Evolutionary conservation across 2,888 invertebrate genomes (phyloP).

Genomic region (Anodontia alba): DNA sequence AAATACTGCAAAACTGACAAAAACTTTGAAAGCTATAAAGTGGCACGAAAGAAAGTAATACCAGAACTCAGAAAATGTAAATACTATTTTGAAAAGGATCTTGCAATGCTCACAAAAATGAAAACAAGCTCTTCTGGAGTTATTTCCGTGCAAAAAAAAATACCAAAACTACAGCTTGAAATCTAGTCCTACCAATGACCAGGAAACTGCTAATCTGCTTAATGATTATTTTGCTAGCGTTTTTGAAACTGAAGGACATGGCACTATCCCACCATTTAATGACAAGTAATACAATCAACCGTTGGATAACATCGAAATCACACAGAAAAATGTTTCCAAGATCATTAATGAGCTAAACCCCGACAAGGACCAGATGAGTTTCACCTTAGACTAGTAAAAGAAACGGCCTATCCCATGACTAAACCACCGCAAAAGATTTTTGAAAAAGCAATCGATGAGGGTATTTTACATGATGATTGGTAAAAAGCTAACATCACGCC

Average conservation of each 20-base stretch:
- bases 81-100: constrained; percentile 4
- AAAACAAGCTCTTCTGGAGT: constrained; percentile 22
- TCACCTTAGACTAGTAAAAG: too few species aligned
- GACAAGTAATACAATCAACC: neutral
- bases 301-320: too few species aligned
- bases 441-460: too few species aligned
- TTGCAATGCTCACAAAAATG: neutral
- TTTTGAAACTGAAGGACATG: neutral
- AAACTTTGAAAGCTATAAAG: too few species aligned
- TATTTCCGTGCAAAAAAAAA: constrained; percentile 1
- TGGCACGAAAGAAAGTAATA: neutral
- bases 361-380: too few species aligned
- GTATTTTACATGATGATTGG: too few species aligned
- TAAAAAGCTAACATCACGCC: too few species aligned
- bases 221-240: neutral
- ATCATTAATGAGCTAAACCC: too few species aligned
- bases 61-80: neutral
- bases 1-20: neutral
- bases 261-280: neutral
- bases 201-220: neutral
- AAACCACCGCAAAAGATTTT: too few species aligned
- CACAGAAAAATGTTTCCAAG: too few species aligned
- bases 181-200: neutral
- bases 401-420: too few species aligned
- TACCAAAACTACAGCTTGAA: neutral